These are phyloP conservation scores for Hippocampus guttulatus DNA, from an alignment of 2,113 vertebrate species.

Conservation along the genomic window DNA sequence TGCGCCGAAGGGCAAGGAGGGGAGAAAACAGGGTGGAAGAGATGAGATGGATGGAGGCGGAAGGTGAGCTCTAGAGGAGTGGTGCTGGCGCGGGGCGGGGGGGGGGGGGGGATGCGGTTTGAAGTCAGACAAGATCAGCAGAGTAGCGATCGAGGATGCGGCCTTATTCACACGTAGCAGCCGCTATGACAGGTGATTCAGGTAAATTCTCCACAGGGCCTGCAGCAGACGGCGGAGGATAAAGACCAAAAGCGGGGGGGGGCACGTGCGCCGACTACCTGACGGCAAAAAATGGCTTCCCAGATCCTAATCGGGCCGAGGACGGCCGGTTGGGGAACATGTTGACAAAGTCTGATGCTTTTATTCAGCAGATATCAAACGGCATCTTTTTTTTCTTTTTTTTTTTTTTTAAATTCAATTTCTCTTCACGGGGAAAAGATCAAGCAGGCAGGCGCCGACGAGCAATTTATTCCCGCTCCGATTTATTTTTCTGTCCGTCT, in stretches of 20 bases:
- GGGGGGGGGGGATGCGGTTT: constrained; percentile 8
- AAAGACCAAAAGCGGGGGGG: constrained; percentile 56
- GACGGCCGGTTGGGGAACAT: constrained; percentile 32
- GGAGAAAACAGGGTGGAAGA: constrained; percentile 30
- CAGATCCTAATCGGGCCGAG: constrained; percentile 69
- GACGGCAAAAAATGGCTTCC: constrained; percentile 67
- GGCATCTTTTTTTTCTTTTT: not conserved
- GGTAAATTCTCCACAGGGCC: constrained; percentile 76
- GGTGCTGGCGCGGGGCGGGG: not conserved
- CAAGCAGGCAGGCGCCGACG: constrained; percentile 41
- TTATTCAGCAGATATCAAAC: constrained; percentile 72
- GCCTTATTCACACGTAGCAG: constrained; percentile 75
- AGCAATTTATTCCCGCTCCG: constrained; percentile 52
- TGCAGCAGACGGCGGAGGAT: constrained; percentile 62
- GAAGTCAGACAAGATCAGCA: constrained; percentile 53
- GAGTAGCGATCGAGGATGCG: constrained; percentile 57
- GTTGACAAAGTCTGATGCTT: constrained; percentile 71
- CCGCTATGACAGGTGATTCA: constrained; percentile 80
- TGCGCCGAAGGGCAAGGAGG: constrained; percentile 45
- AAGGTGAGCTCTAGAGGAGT: constrained; percentile 10
- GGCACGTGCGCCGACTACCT: constrained; percentile 62
- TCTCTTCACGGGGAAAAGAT: constrained; percentile 57
- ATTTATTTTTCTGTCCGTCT: constrained; percentile 55
- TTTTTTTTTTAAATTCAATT: constrained; percentile 45
- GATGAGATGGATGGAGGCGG: constrained; percentile 57